Evolutionary conservation across 2,113 vertebrate species (phyloP), one percentile per base, ranked within the genome.

Genomic region (Trochalopteron elliotii): DNA sequence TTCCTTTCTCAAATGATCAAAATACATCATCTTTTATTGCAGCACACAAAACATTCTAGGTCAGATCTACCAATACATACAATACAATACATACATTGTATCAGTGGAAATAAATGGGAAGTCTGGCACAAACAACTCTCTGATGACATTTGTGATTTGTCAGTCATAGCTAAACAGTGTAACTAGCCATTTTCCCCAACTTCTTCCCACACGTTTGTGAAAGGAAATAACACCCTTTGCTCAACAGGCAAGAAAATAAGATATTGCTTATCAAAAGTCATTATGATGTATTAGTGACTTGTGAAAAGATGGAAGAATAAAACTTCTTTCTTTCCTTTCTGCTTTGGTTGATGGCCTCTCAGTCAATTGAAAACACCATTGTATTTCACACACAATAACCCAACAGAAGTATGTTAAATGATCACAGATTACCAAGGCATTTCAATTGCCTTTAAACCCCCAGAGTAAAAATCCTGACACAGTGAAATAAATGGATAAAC

Each of bases 211-310:
- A 74, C 27, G n/a, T 92, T 84, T 93, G 67, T 61, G 53, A 88
- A 94, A 90, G 69, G 57, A 94, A 95, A 75, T 79, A 92, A 85
- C 49, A 95, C 9, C 24, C 39, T 91, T 91, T 87, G n/a, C 64
- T 90, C 64, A 93, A 64, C 22, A 55, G 44, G 63, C 40, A 87
- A 87, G 59, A 93, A 93, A 92, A 81, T 57, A 75, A 82, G 69
- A 15, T n/a, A 64, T 40, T 84, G 64, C 87, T 94, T 84, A 90
- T 50, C 40, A 91, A 77, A 95, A 80, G 20, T 79, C 23, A 57
- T 92, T 90, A 71, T 56, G 35, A 72, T 71, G 30, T 56, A 72
- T 63, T 68, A 83, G 56, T 30, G 80, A 68, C 31, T 84, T 75
- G 39, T 44, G 71, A 88, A 94, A 95, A 95, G 67, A 72, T 40